Evolutionary conservation across 2,888 invertebrate genomes (phyloP).

Genomic region (Mimachlamys varia): DNA sequence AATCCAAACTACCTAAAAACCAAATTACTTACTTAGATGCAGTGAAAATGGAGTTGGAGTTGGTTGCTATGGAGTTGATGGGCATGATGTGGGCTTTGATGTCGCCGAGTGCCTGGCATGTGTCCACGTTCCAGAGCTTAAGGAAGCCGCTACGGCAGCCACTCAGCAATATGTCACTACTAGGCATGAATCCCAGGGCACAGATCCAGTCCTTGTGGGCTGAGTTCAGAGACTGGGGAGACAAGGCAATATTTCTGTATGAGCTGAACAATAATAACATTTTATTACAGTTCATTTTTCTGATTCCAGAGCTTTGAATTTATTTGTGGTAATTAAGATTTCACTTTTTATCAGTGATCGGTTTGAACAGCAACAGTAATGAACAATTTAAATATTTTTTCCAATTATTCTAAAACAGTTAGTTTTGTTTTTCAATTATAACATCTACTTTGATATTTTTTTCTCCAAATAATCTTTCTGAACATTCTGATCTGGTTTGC

Average conservation of each 20-base stretch:
- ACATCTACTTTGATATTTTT: no score
- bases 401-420: no score
- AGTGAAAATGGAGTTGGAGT: slow-evolving; percentile 87
- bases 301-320: no score
- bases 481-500: no score
- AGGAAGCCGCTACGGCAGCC: slow-evolving; percentile 90
- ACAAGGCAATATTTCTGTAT: background rate
- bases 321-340: no score
- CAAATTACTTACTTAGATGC: slow-evolving; percentile 89
- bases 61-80: slow-evolving; percentile 87
- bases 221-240: slow-evolving; percentile 87
- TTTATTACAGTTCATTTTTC: no score
- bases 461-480: no score
- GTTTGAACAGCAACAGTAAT: no score
- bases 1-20: no score
- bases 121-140: slow-evolving; percentile 89
- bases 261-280: background rate
- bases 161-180: slow-evolving; percentile 85
- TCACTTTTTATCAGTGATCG: no score
- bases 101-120: slow-evolving; percentile 86
- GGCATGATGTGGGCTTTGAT: slow-evolving; percentile 87
- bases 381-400: no score
- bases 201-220: slow-evolving; percentile 95
- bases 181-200: slow-evolving; percentile 86
- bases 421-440: no score